Evolutionary conservation across 1,140 invertebrate genomes (phyloP).

Genomic region (Bombus affinis): DNA sequence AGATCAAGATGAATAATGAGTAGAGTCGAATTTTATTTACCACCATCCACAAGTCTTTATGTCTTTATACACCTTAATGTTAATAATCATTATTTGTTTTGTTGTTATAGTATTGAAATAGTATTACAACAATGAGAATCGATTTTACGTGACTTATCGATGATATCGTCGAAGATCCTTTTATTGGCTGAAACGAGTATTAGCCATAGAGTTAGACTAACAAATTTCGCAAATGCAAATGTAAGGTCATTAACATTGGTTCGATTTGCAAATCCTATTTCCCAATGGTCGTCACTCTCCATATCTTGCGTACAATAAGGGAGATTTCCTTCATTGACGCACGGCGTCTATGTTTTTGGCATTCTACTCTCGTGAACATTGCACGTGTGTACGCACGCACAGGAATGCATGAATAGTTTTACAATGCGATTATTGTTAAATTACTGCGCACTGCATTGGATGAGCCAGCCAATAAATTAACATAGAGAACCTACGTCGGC

Average conservation of each 20-base stretch:
- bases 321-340: constrained; percentile 56
- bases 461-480: constrained; percentile 32
- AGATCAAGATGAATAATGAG: too few relatives aligned
- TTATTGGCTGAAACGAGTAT: neutral
- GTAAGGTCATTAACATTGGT: constrained; percentile 38
- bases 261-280: constrained; percentile 31
- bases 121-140: neutral
- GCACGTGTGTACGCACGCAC: constrained; percentile 65
- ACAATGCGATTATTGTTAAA: constrained; percentile 70
- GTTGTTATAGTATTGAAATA: neutral
- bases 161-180: neutral
- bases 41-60: too few relatives aligned
- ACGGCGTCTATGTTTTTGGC: constrained; percentile 37
- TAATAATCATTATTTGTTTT: neutral
- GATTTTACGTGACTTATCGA: neutral
- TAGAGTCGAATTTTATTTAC: too few relatives aligned
- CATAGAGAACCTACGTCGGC: constrained; percentile 26
- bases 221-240: constrained; percentile 2
- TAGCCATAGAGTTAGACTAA: neutral
- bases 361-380: constrained; percentile 53
- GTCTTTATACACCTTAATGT: neutral
- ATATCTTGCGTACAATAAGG: constrained; percentile 43
- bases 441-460: constrained; percentile 57
- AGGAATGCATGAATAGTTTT: constrained; percentile 74
- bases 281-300: constrained; percentile 11